Conservation (phyloP, 2,113 vertebrate species). For the Stegastes partitus region DNA sequence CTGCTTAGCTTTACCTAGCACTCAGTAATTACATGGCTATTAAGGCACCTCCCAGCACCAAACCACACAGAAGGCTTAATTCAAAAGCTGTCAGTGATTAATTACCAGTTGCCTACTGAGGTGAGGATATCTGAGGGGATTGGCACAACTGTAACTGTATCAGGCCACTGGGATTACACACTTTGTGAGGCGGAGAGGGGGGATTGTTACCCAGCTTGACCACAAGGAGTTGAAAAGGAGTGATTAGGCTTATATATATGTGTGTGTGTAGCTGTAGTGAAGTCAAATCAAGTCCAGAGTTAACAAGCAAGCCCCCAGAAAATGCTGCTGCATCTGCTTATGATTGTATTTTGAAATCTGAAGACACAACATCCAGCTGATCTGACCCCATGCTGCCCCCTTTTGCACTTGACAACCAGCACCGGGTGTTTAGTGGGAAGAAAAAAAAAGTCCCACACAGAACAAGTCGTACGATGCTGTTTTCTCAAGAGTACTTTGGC, state of each 20-base stretch:
- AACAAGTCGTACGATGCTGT: constrained; percentile 41
- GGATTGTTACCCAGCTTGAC: constrained; percentile 19
- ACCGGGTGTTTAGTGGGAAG: constrained; percentile 1
- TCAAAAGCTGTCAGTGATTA: constrained; percentile 77
- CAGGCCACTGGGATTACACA: constrained; percentile 57
- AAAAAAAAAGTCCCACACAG: constrained; percentile 32
- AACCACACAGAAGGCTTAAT: constrained; percentile 75
- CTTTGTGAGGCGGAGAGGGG: constrained; percentile 31
- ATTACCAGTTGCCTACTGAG: constrained; percentile 66
- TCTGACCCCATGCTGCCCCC: constrained; percentile 10
- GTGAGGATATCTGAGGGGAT: constrained; percentile 65
- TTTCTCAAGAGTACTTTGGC: constrained; percentile 56
- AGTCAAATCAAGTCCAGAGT: constrained; percentile 35
- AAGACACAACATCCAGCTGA: constrained; percentile 22
- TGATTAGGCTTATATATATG: constrained; percentile 27
- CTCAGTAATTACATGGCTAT: constrained; percentile 77
- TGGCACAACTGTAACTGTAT: constrained; percentile 67
- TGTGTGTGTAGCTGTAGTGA: constrained; percentile 14
- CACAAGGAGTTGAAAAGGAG: constrained; percentile 44
- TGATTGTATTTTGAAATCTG: constrained; percentile 30
- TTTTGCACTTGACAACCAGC: constrained; percentile 22
- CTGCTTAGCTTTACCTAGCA: constrained; percentile 80
- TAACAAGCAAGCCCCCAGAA: constrained; percentile 17
- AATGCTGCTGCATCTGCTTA: constrained; percentile 19
- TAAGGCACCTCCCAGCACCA: constrained; percentile 68